Conservation (phyloP, 2,797 vertebrate species). For the Cynopterus sphinx region DNA sequence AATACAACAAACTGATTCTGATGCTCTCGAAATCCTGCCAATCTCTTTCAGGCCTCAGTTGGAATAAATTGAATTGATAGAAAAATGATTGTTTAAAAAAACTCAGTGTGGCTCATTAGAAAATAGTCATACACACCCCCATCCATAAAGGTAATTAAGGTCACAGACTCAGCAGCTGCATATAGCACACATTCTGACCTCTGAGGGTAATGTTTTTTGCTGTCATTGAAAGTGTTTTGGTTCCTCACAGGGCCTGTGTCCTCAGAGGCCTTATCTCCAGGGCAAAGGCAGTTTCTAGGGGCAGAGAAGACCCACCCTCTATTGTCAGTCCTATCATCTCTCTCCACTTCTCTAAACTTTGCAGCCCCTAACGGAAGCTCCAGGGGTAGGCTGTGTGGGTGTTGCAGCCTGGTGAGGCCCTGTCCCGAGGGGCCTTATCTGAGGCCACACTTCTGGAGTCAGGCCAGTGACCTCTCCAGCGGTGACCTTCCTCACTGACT, state of each 20-base stretch:
- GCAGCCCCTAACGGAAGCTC: not conserved
- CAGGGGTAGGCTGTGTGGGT: not conserved
- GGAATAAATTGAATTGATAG: not conserved
- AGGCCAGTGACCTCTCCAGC: constrained; percentile 40
- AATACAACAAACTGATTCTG: not conserved
- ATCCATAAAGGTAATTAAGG: not conserved
- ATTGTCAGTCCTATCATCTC: not conserved
- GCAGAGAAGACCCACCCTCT: not conserved
- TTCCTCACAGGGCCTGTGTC: not conserved
- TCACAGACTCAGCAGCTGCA: not conserved
- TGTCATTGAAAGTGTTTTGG: not conserved
- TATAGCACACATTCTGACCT: not conserved
- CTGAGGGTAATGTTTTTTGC: not conserved
- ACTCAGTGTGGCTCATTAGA: not conserved
- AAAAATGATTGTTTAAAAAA: not conserved
- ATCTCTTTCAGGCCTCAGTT: not conserved
- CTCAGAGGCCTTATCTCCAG: not conserved
- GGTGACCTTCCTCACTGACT: constrained; percentile 12
- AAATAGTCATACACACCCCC: not conserved
- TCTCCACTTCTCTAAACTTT: not conserved
- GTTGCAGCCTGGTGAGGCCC: not conserved
- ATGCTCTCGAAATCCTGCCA: not conserved
- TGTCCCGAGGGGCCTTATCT: not conserved
- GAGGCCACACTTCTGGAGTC: not conserved
- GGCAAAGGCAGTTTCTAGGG: not conserved